Conservation (phyloP, 2,113 vertebrate species). For the Cavia porcellus region DNA sequence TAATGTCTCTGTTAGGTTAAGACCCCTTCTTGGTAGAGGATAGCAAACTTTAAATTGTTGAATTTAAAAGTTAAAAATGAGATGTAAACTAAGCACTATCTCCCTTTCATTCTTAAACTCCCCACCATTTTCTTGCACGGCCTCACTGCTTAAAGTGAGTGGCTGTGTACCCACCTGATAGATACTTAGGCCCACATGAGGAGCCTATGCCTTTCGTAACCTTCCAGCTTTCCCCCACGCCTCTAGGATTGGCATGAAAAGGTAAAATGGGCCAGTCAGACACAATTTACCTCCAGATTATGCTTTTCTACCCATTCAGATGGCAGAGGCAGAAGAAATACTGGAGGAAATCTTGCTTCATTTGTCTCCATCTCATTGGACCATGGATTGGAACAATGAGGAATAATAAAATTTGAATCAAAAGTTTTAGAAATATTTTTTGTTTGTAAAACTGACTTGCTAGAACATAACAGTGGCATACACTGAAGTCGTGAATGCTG, state of each 20-base stretch:
- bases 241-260: slow-evolving; percentile 3
- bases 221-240: not conserved
- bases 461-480: not conserved
- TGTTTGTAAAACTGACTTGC: slow-evolving; percentile 26
- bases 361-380: slow-evolving; percentile 31
- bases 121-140: slow-evolving; percentile 10
- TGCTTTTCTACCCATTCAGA: not conserved
- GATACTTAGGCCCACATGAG: not conserved
- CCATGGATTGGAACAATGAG: slow-evolving; percentile 37
- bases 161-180: not conserved
- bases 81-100: not conserved
- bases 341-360: slow-evolving; percentile 8
- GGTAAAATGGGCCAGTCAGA: slow-evolving; percentile 26
- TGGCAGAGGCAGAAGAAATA: not conserved
- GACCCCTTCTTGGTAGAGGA: not conserved
- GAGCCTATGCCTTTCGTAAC: slow-evolving; percentile 41
- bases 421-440: slow-evolving; percentile 47
- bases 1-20: not conserved
- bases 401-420: not conserved
- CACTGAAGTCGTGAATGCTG: slow-evolving; percentile 52
- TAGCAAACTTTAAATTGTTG: slow-evolving; percentile 31
- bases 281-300: not conserved
- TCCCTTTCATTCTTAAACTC: slow-evolving; percentile 50
- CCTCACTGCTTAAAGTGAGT: not conserved
- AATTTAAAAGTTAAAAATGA: slow-evolving; percentile 57